Evolutionary conservation across 2,113 vertebrate species (phyloP).

Genomic region (Pollimyrus isidori): DNA sequence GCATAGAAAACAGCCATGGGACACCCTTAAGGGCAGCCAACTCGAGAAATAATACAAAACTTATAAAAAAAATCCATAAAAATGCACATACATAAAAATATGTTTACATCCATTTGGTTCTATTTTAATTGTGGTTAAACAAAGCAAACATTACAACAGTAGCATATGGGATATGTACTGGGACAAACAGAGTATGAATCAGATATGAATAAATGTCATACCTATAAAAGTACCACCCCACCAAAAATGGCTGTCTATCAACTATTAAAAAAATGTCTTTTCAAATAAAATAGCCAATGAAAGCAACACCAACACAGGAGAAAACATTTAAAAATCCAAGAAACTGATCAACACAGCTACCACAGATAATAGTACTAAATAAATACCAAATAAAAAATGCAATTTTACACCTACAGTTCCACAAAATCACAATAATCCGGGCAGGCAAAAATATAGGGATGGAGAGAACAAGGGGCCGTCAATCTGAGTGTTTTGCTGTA

Average conservation of each 20-base stretch:
- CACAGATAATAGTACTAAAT: not conserved
- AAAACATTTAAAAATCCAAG: not conserved
- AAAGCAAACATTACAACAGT: conserved; percentile 11
- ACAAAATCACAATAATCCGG: not conserved
- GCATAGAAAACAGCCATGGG: conserved; percentile 39
- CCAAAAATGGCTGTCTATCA: not conserved
- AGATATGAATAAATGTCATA: not conserved
- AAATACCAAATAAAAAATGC: not conserved
- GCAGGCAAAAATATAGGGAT: not conserved
- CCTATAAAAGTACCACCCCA: not conserved
- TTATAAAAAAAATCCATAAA: not conserved
- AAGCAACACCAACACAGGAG: not conserved
- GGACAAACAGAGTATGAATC: not conserved
- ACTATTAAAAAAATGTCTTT: not conserved
- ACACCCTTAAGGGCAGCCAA: conserved; percentile 39
- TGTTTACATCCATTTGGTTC: conserved; percentile 18
- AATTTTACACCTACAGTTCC: not conserved
- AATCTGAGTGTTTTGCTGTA: conserved; percentile 48
- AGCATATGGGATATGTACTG: not conserved
- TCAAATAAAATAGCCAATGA: not conserved
- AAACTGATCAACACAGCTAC: not conserved
- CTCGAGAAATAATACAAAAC: conserved; percentile 31
- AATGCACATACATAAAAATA: not conserved
- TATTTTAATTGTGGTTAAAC: conserved; percentile 24
- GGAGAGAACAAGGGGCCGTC: conserved; percentile 33